A percentile compares a stretch with the other conserved stretches of the same genome.
Evolutionary conservation across 2,888 invertebrate species (phyloP).

Genomic region (Homarus gammarus): DNA sequence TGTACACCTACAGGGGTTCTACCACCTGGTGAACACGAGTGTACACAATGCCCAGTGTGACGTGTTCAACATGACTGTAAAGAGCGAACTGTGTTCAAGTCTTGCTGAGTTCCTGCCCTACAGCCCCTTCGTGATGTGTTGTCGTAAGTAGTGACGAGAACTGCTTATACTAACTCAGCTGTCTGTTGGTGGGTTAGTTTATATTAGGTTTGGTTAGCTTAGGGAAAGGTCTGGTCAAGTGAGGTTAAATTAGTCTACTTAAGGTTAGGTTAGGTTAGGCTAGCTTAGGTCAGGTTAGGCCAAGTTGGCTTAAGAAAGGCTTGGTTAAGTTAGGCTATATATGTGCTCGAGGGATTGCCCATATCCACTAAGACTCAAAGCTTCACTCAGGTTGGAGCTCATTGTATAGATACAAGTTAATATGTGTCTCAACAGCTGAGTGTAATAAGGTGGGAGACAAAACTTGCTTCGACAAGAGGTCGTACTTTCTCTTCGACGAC

Average conservation of each 20-base stretch:
- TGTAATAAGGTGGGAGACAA: not conserved
- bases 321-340: no score
- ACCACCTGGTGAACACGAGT: conserved; percentile 32
- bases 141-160: conserved; percentile 45
- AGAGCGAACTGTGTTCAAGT: conserved; percentile 17
- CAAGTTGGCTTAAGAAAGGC: no score
- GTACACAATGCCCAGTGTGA: conserved; percentile 57
- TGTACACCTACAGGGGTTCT: conserved; percentile 30
- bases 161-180: no score
- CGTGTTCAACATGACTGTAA: conserved; percentile 28
- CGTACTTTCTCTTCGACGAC: conserved; percentile 78
- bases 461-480: conserved; percentile 68
- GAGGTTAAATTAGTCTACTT: no score
- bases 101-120: not conserved
- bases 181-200: no score
- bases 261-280: no score
- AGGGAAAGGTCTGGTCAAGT: no score
- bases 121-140: conserved; percentile 43
- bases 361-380: no score
- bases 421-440: not conserved
- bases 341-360: no score
- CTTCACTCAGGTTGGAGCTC: no score
- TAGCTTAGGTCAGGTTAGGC: no score
- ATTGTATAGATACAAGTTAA: no score
- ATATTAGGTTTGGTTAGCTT: not conserved